A percentile compares a stretch with the other conserved stretches of the same genome.
phyloP scores from a whole-genome alignment of 2,888 invertebrate species.

The Pecten maximus region DNA sequence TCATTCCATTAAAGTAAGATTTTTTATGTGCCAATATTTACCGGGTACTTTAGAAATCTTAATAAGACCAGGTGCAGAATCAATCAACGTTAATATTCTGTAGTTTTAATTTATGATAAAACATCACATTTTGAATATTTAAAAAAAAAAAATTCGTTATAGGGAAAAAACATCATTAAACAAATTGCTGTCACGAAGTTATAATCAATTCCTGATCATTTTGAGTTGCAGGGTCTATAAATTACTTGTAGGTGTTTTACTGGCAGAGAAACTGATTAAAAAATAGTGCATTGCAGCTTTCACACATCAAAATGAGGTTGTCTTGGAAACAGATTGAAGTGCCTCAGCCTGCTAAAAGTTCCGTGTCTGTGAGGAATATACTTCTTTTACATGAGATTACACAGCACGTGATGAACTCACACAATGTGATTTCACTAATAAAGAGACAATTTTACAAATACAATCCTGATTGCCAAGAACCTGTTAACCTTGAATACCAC shows the following conservation, averaged over 20 bases:
- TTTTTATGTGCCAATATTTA: too few relatives aligned
- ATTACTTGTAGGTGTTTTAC: not conserved
- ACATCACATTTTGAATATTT: not conserved
- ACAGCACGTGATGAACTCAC: not conserved
- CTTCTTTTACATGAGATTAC: not conserved
- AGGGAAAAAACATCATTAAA: not conserved
- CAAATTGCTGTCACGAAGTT: not conserved
- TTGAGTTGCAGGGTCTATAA: not conserved
- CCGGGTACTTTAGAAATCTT: too few relatives aligned
- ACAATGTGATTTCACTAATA: not conserved
- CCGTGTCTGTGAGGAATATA: not conserved
- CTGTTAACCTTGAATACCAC: constrained; percentile 7
- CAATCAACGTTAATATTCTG: too few relatives aligned
- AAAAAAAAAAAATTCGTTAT: not conserved
- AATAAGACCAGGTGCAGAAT: too few relatives aligned
- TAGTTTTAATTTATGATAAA: not conserved
- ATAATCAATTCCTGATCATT: not conserved
- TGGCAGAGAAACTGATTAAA: not conserved
- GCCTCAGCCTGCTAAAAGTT: not conserved
- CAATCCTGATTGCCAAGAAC: not conserved
- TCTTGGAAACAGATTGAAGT: not conserved
- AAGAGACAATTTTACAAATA: constrained; percentile 26
- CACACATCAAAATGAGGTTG: constrained; percentile 1
- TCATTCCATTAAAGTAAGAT: too few relatives aligned
- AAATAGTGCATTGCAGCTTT: not conserved